Percentiles rank a stretch among this genome's conserved stretches.
These are phyloP conservation scores for Hypselothyrea guttata DNA, from an alignment of 2,888 invertebrate genomes.

Conservation along the genomic window DNA sequence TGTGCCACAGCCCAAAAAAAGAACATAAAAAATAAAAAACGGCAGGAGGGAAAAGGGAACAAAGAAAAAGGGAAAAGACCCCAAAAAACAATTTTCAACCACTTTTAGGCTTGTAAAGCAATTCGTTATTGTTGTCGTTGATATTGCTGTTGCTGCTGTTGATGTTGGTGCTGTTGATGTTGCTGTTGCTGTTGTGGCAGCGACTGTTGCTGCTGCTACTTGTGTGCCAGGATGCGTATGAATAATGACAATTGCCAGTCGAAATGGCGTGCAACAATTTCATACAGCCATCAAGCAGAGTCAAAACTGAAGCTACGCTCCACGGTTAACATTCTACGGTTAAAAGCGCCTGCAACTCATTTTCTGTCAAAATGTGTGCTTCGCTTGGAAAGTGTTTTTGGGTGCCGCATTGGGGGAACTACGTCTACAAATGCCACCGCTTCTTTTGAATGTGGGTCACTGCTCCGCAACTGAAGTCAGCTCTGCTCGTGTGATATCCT, in stretches of 20 bases:
- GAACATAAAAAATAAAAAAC: constrained; percentile 8
- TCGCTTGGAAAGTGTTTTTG: no score
- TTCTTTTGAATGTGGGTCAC: no score
- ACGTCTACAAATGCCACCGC: no score
- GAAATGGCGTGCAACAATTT: constrained; percentile 46
- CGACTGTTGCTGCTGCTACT: no score
- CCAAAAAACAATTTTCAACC: constrained; percentile 54
- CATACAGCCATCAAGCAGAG: constrained; percentile 13
- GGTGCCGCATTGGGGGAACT: no score
- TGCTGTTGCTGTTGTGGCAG: no score
- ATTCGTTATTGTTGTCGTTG: constrained; percentile 50
- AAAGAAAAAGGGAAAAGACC: constrained; percentile 10
- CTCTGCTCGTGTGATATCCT: no score
- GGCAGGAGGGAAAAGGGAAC: background rate
- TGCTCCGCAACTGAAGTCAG: no score
- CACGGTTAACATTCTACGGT: no score
- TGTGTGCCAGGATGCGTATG: constrained; percentile 61
- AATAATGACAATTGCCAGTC: constrained; percentile 60
- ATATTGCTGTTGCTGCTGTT: constrained; percentile 5
- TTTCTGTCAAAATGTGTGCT: constrained; percentile 6
- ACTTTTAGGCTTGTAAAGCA: constrained; percentile 43
- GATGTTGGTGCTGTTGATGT: no score
- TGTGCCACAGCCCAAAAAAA: background rate
- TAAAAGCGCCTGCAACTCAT: constrained; percentile 15
- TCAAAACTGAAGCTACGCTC: background rate